Evolutionary conservation across 2,888 invertebrate genomes (phyloP).

Genomic region (Pterostichus madidus): DNA sequence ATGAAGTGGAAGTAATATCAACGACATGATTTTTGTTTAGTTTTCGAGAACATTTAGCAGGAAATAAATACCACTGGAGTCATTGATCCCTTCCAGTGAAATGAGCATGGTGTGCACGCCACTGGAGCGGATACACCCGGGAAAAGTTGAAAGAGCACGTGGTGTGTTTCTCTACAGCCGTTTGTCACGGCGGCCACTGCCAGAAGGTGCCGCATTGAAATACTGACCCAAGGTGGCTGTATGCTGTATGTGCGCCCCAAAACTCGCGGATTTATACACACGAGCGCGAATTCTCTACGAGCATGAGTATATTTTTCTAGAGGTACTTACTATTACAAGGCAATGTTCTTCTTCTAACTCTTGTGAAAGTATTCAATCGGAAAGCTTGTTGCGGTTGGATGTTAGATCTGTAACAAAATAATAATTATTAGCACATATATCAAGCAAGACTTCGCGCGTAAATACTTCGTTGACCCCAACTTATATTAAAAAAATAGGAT

Average conservation of each 20-base stretch:
- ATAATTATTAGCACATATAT: no score
- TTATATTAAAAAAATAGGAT: no score
- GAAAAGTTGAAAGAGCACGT: conserved; percentile 58
- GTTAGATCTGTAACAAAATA: no score
- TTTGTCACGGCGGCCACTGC: conserved; percentile 55
- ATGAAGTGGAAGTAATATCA: background rate
- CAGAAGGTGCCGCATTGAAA: conserved; percentile 53
- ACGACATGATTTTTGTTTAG: background rate
- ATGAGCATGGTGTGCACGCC: conserved; percentile 11
- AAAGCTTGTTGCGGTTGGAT: no score
- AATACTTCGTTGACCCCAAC: no score
- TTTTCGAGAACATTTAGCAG: conserved; percentile 4
- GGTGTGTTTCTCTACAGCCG: conserved; percentile 28
- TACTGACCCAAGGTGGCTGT: conserved; percentile 49
- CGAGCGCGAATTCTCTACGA: background rate
- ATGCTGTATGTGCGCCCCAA: background rate
- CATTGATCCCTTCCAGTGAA: conserved; percentile 7
- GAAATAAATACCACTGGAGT: background rate
- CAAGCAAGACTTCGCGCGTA: no score
- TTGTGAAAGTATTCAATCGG: no score
- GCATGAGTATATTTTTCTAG: no score
- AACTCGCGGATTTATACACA: conserved; percentile 2
- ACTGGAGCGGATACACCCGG: conserved; percentile 8
- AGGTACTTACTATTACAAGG: no score
- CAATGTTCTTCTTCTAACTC: no score